These are phyloP conservation scores for Alosa alosa DNA, from an alignment of 2,113 vertebrate genomes.

Conservation along the genomic window DNA sequence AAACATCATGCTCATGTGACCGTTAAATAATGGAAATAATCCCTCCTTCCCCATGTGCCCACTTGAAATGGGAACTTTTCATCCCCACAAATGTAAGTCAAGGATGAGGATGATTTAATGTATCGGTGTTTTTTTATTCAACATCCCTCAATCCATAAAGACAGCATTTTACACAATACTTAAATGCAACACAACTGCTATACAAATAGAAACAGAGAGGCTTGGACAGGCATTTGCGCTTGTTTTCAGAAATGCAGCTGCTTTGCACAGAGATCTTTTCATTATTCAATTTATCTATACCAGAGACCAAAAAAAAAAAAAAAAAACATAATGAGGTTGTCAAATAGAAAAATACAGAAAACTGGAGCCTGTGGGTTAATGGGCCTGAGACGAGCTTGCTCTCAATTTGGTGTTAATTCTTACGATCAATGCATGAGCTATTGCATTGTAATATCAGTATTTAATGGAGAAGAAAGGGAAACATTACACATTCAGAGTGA, in stretches of 20 bases:
- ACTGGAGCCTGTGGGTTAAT: neutral
- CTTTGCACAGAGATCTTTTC: slow-evolving; percentile 29
- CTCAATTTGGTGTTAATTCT: neutral
- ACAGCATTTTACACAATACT: slow-evolving; percentile 19
- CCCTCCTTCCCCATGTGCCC: no score
- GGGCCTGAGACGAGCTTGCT: neutral
- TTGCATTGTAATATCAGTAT: neutral
- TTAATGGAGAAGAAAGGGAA: slow-evolving; percentile 26
- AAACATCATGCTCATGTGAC: no score
- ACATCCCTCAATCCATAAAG: slow-evolving; percentile 17
- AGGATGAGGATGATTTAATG: slow-evolving; percentile 9
- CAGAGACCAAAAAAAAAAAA: slow-evolving; percentile 17
- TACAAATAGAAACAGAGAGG: slow-evolving; percentile 32
- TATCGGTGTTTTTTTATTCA: slow-evolving; percentile 17
- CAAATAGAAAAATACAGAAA: slow-evolving; percentile 22
- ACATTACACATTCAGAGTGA: slow-evolving; percentile 24
- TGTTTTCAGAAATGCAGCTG: slow-evolving; percentile 19
- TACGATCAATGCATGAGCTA: neutral
- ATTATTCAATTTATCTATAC: slow-evolving; percentile 29
- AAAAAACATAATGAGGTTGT: slow-evolving; percentile 15
- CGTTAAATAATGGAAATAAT: no score
- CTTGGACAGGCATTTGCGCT: slow-evolving; percentile 6
- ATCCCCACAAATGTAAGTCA: neutral
- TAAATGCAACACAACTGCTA: slow-evolving; percentile 12
- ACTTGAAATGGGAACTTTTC: neutral